Base-by-base conservation (phyloP, 2,797 vertebrate species). In the Sciaenops ocellatus region DNA sequence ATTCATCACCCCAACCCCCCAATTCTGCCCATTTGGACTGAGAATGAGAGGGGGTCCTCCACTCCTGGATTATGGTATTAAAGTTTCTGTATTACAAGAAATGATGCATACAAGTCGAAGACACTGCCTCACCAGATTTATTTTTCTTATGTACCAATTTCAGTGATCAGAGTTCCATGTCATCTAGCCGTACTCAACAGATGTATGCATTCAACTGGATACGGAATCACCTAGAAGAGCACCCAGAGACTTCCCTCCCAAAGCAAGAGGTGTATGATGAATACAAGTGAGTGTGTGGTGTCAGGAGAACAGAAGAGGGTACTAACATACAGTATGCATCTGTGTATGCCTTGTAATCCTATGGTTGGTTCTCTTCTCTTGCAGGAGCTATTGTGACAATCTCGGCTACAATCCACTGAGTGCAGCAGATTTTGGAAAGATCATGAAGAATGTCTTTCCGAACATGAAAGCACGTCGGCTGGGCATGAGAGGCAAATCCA, bases 361-460 rank as follows among this genome's bases (percentile, higher is more conserved):
- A 47, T 1, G 47, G 20, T 2, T 10, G 26, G 38, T 38, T 70
- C 4, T 78, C 59, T 59, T 87, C n/a, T 89, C 56, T 95, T 95
- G 51, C 94, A 99, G 98, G 96, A 99, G 98, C 94, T 99, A 99
- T 95, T 99, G 98, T 96, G 98, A 99, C 97, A 99, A 99, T 97
- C 97, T 99, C 69, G 97, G 97, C 94, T 99, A 99, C 94, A 98
- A 99, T 90, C 97, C 98, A 83, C 96, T 99, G 95, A 99, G 98
- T 93, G 98, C 98, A 86, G 98, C 98, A 92, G 98, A 99, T 95
- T 99, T 99, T 87, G 98, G 98, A 86, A 99, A 99, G 95, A 99
- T 99, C 89, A 99, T 99, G 98, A 99, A 99, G 94, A 99, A 99
- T 63, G 98, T 99, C 88, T 99, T 99, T 96, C 98, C 98, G 72